phyloP scores from a whole-genome alignment of 2,888 invertebrate species.

The Acanthosepion lycidas region DNA sequence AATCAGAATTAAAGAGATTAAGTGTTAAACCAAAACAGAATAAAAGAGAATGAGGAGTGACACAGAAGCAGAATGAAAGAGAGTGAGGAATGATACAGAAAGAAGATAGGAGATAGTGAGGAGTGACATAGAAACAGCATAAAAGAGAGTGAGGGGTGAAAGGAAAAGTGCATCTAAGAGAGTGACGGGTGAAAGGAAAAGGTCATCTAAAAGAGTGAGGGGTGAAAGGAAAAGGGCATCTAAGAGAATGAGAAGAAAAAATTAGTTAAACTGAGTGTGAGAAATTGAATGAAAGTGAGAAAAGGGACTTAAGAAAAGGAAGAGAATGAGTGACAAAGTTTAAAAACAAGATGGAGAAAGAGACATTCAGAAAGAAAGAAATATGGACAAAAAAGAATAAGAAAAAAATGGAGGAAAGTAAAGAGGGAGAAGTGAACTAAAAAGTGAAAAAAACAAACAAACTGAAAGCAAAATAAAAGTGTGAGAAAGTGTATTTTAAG shows the following conservation, averaged over 20 bases:
- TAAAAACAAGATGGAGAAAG: background rate
- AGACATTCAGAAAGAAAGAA: background rate
- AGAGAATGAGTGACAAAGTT: background rate
- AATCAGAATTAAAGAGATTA: too few relatives aligned
- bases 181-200: background rate
- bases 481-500: background rate
- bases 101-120: background rate
- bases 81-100: background rate
- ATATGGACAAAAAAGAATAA: background rate
- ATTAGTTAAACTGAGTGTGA: background rate
- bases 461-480: background rate
- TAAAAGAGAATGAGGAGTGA: too few relatives aligned
- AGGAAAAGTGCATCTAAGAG: background rate
- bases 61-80: background rate
- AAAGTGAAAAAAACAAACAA: background rate
- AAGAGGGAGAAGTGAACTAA: background rate
- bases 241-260: background rate
- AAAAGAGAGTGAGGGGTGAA: background rate
- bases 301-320: background rate
- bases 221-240: fast-evolving
- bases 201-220: background rate
- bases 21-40: too few relatives aligned
- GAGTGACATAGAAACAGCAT: too few relatives aligned
- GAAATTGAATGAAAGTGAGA: background rate
- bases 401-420: background rate